Evolutionary conservation across 1,140 invertebrate genomes (phyloP), one percentile per base, ranked within the genome.

Genomic region (Calosoma granatense): DNA sequence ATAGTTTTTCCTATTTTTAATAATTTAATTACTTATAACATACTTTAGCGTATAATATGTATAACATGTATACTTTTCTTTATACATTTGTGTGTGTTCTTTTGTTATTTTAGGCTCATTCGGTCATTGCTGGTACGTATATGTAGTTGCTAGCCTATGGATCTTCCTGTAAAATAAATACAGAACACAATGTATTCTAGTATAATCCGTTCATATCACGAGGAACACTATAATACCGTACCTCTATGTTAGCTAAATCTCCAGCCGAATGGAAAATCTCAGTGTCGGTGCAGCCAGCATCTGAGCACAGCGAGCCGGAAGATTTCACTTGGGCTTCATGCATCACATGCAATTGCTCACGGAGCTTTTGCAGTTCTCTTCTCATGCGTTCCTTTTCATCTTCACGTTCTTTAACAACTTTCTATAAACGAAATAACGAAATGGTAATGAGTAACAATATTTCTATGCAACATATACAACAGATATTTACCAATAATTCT

Each of bases 331-430:
- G 68, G 60, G 66, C 65, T 62, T 76, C 74, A 61, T 82, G 78
- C 61, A 83, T 73, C 56, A 77, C 78, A 65, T 88, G 85, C 19
- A 90, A 70, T 65, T 84, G 81, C 69, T 90, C 88, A 61, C 85
- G 76, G 53, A 79, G 81, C 63, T 78, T 77, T 58, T 84, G 81
- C 59, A 89, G 72, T 69, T 90, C 87, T 59, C 81, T 80, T 22
- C 86, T 77, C 60, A 89, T 70, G 56, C 80, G 78, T 61, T 87
- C 85, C 47, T 84, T 74, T 68, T 91, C 87, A 64, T 88, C 85
- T 67, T 90, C 87, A 60, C 81, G 74, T 60, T 84, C 80, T 68
- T 83, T 86, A 55, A 88, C 78, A 58, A 85, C 79, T 69, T 81
- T 82, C 87, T 90, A 65, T 14, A 71, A 63, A n/a, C n/a, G n/a